phyloP scores from a whole-genome alignment of 2,113 vertebrate genomes.

The Cichladusa arquata region DNA sequence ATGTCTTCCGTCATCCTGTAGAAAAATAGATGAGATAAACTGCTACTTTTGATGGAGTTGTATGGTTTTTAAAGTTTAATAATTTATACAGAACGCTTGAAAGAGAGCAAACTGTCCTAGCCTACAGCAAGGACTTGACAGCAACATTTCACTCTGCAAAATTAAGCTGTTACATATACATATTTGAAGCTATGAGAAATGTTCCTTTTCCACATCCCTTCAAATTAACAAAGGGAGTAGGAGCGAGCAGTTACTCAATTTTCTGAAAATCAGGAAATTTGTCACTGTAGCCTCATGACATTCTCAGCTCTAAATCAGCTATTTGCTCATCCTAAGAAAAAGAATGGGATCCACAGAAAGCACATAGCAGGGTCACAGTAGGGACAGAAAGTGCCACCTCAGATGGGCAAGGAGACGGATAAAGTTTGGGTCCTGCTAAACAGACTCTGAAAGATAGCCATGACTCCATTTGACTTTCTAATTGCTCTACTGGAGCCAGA shows the following conservation, averaged over 20 bases:
- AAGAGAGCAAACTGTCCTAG: conserved; percentile 13
- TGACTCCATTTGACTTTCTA: background rate
- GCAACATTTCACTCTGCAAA: conserved; percentile 8
- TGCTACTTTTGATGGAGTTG: background rate
- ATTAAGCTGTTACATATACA: conserved; percentile 5
- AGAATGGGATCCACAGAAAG: background rate
- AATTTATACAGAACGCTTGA: conserved; percentile 4
- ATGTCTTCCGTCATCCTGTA: background rate
- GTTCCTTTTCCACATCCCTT: background rate
- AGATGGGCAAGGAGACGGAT: background rate
- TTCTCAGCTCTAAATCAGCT: background rate
- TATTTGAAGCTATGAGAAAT: background rate
- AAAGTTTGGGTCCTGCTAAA: background rate
- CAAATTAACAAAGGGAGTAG: background rate
- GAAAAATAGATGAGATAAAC: background rate
- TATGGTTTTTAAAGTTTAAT: conserved; percentile 13
- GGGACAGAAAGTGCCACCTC: background rate
- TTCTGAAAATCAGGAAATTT: background rate
- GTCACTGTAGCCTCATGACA: background rate
- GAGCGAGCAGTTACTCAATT: background rate
- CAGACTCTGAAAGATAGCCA: background rate
- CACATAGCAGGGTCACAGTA: accelerated
- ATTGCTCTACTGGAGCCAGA: background rate
- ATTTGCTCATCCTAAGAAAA: background rate
- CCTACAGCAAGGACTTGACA: conserved; percentile 29